Evolutionary conservation across 2,888 invertebrate species (phyloP).

Genomic region (Scrobipalpa costella): DNA sequence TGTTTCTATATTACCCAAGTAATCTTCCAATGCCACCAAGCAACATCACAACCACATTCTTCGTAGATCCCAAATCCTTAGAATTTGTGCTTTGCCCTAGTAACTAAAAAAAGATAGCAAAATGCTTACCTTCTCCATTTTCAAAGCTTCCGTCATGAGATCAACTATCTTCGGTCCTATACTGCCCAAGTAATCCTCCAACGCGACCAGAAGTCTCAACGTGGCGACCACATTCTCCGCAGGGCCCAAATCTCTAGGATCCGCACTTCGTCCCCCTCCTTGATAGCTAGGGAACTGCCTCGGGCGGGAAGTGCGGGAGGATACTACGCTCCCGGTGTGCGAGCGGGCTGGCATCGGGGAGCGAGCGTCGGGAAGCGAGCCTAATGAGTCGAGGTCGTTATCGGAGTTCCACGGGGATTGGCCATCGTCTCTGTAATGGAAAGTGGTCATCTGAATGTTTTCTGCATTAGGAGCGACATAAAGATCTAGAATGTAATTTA

Average conservation of each 20-base stretch:
- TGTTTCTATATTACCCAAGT: constrained; percentile 88
- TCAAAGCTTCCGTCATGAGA: constrained; percentile 87
- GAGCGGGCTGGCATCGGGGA: constrained; percentile 41
- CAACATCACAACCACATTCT: constrained; percentile 85
- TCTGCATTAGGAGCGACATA: too few relatives aligned
- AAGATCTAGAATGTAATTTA: too few relatives aligned
- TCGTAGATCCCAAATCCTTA: constrained; percentile 64
- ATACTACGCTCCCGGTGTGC: constrained; percentile 40
- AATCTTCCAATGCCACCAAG: constrained; percentile 91
- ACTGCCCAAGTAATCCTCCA: constrained; percentile 92
- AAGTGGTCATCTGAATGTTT: constrained; percentile 22
- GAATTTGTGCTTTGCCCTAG: constrained; percentile 31
- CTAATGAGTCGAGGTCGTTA: constrained; percentile 56
- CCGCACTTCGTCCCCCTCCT: not conserved
- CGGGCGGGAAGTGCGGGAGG: constrained; percentile 36
- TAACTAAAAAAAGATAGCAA: too few relatives aligned
- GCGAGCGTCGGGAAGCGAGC: constrained; percentile 50
- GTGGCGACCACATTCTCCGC: constrained; percentile 84
- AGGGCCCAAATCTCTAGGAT: constrained; percentile 58
- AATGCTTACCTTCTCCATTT: constrained; percentile 85
- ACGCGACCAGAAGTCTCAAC: constrained; percentile 87
- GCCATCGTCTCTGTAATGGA: constrained; percentile 51
- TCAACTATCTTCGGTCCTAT: constrained; percentile 90
- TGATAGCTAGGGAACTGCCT: constrained; percentile 9
- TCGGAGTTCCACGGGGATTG: constrained; percentile 71